A percentile compares a stretch with the other conserved stretches of the same genome.
These are phyloP conservation scores for Brachionus asplanchnoidis DNA, from an alignment of 1,140 invertebrate genomes.

Conservation along the genomic window DNA sequence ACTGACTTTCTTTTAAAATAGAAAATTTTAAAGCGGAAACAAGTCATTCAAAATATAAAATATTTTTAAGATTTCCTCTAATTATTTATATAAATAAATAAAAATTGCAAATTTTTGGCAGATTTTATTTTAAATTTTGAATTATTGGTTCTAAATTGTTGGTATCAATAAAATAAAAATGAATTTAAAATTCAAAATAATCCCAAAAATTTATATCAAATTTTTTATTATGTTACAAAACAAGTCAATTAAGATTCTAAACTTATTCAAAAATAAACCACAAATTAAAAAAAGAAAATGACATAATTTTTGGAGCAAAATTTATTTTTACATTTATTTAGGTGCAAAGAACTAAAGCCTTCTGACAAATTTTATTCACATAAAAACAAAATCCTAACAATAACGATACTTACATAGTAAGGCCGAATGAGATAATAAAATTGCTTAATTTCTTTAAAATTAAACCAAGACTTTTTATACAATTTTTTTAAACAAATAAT, in stretches of 20 bases:
- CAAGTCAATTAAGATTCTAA: background rate
- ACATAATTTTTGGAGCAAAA: background rate
- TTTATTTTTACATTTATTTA: background rate
- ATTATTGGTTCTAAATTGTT: background rate
- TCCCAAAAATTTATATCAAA: no score
- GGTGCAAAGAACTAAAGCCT: background rate
- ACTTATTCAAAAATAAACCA: background rate
- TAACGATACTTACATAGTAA: background rate
- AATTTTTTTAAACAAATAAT: background rate
- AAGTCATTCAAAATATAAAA: no score
- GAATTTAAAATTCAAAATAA: no score
- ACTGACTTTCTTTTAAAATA: no score
- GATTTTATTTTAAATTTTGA: background rate
- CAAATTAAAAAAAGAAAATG: background rate
- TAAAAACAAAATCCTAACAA: background rate
- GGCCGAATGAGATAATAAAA: background rate
- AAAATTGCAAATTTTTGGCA: no score
- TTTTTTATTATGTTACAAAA: background rate
- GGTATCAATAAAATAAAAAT: no score
- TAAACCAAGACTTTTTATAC: background rate
- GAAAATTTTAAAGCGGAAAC: no score
- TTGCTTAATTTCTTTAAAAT: background rate
- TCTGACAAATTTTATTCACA: background rate
- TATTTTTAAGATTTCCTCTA: no score
- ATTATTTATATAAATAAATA: no score